phyloP scores from a whole-genome alignment of 53 echinoderm and acorn worm genomes.

The Astropecten irregularis region DNA sequence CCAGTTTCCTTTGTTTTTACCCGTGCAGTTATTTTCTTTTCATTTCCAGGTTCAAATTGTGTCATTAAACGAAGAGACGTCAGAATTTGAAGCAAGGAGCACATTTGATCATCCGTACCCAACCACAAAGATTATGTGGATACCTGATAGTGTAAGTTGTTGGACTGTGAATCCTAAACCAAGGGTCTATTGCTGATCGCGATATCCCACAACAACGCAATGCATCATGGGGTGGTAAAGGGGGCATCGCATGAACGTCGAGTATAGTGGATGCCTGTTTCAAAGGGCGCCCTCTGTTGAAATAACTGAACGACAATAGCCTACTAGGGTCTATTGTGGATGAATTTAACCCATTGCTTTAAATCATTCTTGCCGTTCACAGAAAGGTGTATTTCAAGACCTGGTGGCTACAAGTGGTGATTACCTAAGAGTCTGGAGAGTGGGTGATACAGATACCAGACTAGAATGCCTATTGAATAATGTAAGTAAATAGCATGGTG shows the following conservation, averaged over 20 bases:
- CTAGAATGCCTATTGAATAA: conserved; percentile 95
- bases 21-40: conserved; percentile 3
- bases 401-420: conserved; percentile 96
- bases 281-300: no score
- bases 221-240: no score
- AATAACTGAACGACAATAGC: no score
- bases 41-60: conserved; percentile 85
- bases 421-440: conserved; percentile 96
- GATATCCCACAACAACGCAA: no score
- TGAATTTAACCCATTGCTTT: no score
- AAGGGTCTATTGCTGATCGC: no score
- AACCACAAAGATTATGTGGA: conserved; percentile 99
- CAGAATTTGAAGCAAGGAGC: conserved; percentile 89
- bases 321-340: no score
- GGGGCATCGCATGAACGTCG: no score
- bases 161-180: no score
- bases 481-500: conserved; percentile 71
- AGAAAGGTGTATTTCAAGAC: conserved; percentile 96
- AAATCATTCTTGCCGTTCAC: no score
- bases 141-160: conserved; percentile 94
- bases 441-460: conserved; percentile 86
- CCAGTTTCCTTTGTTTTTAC: no score
- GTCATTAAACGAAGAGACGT: conserved; percentile 95
- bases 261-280: no score
- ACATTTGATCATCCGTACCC: conserved; percentile 99